phyloP scores from a whole-genome alignment of 2,797 vertebrate genomes.

The Gobio occitaniae region DNA sequence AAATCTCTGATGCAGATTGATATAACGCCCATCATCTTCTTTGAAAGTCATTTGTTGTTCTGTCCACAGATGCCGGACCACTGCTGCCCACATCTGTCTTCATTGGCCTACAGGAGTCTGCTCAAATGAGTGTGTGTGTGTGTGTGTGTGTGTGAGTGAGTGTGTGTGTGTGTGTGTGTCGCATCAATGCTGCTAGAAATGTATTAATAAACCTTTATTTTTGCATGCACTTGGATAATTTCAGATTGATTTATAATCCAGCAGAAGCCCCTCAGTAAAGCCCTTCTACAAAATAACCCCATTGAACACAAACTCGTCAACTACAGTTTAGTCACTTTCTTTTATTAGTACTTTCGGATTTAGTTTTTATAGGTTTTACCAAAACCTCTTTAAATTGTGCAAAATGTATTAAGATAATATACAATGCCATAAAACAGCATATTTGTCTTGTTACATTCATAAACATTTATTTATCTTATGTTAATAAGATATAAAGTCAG shows the following conservation, averaged over 20 bases:
- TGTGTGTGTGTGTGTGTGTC: neutral
- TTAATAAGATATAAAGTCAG: too few relatives aligned
- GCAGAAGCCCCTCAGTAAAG: neutral
- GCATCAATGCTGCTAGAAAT: neutral
- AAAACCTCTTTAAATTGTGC: neutral
- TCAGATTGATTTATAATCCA: too few relatives aligned
- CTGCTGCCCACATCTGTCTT: constrained; percentile 79
- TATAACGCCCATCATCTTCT: neutral
- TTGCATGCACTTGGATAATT: neutral
- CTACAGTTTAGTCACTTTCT: neutral
- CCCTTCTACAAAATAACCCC: neutral
- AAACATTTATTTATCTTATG: neutral
- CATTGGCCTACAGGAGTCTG: constrained; percentile 82
- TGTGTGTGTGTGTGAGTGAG: neutral
- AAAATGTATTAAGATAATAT: neutral
- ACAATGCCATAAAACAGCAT: neutral
- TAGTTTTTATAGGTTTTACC: neutral
- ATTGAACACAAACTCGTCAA: neutral
- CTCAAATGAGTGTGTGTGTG: neutral
- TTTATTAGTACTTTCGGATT: neutral
- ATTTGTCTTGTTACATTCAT: too few relatives aligned
- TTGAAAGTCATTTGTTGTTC: neutral
- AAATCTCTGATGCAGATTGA: neutral
- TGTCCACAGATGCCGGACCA: constrained; percentile 62
- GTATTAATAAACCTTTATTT: neutral